phyloP scores from a whole-genome alignment of 2,113 vertebrate genomes.

The Burhinus oedicnemus region DNA sequence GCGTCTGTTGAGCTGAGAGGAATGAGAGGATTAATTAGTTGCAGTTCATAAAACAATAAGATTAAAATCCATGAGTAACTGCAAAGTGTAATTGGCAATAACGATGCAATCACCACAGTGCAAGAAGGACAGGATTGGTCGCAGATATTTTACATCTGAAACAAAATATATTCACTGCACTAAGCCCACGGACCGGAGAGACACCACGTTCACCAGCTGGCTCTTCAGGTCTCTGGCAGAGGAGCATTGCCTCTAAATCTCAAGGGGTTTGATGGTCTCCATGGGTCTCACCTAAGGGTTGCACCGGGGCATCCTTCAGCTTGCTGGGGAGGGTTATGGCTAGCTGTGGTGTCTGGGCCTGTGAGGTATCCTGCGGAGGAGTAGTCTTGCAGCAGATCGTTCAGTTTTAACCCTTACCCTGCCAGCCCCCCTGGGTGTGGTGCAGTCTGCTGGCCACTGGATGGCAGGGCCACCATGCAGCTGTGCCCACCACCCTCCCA shows the following conservation, averaged over 20 bases:
- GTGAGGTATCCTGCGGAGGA: neutral
- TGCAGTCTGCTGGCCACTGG: rapidly evolving
- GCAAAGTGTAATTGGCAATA: conserved; percentile 42
- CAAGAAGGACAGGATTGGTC: neutral
- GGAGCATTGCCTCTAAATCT: neutral
- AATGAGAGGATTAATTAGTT: conserved; percentile 66
- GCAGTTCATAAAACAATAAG: conserved; percentile 64
- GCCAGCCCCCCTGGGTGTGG: too few species aligned
- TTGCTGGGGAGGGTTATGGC: neutral
- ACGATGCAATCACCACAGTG: neutral
- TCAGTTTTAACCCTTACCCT: neutral
- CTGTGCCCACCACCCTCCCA: rapidly evolving
- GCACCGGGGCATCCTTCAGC: rapidly evolving
- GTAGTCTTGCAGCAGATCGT: rapidly evolving
- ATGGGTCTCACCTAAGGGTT: neutral
- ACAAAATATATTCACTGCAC: neutral
- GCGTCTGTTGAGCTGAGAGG: neutral
- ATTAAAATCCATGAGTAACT: conserved; percentile 46
- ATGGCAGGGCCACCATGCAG: rapidly evolving
- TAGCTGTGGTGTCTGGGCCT: neutral
- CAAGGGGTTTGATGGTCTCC: neutral
- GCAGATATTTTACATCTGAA: neutral
- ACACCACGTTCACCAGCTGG: neutral
- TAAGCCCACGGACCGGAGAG: neutral
- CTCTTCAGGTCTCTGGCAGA: neutral